phyloP scores from a whole-genome alignment of 1,140 invertebrate species.

The Archegozetes longisetosus region DNA sequence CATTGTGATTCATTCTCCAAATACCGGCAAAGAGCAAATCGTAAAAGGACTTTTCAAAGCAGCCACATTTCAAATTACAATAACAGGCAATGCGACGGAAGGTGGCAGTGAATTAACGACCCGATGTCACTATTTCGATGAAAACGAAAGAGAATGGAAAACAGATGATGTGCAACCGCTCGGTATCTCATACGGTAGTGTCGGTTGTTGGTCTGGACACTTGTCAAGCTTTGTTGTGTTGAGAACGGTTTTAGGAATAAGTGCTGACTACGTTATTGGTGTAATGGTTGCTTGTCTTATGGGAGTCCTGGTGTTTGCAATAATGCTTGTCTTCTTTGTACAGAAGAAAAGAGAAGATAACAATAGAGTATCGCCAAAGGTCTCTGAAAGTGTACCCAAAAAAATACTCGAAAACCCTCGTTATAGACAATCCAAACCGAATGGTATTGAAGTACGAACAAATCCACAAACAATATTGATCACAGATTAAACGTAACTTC shows the following conservation, averaged over 20 bases:
- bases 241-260: constrained; percentile 10
- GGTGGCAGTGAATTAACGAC: constrained; percentile 5
- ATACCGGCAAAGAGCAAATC: constrained; percentile 14
- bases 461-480: not conserved
- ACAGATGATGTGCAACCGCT: constrained; percentile 16
- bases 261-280: constrained; percentile 17
- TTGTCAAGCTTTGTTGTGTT: constrained; percentile 18
- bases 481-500: not conserved
- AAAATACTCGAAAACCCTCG: not conserved
- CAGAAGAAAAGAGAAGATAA: constrained; percentile 17
- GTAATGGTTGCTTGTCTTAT: constrained; percentile 19
- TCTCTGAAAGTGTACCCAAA: not conserved
- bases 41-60: constrained; percentile 15
- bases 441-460: not conserved
- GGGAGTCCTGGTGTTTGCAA: constrained; percentile 19
- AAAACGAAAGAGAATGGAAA: constrained; percentile 11
- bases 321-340: constrained; percentile 19
- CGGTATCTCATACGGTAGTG: constrained; percentile 10
- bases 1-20: constrained; percentile 17
- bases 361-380: constrained; percentile 12
- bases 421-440: not conserved
- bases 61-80: constrained; percentile 12
- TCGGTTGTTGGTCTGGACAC: constrained; percentile 20
- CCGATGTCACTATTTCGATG: constrained; percentile 19
- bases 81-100: constrained; percentile 14